Conservation (phyloP, 2,797 vertebrate species). For the Hipposideros larvatus region DNA sequence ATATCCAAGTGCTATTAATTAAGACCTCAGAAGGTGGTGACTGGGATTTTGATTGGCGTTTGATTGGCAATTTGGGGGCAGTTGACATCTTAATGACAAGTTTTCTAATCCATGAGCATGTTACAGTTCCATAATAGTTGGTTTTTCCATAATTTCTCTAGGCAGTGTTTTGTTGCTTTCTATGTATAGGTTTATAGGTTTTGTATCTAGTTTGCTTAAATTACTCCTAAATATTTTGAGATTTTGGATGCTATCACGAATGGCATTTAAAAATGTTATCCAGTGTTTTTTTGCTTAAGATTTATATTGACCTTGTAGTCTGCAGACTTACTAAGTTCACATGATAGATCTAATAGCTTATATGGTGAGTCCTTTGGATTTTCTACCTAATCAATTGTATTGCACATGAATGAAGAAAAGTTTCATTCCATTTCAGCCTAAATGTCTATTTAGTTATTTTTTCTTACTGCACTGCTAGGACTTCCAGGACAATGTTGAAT, state of each 20-base stretch:
- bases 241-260: not conserved
- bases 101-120: not conserved
- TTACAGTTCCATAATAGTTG: not conserved
- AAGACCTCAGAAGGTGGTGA: not conserved
- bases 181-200: not conserved
- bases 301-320: not conserved
- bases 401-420: constrained; percentile 24
- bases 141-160: not conserved
- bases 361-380: constrained; percentile 1
- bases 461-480: not conserved
- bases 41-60: constrained; percentile 17
- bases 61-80: not conserved
- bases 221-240: constrained; percentile 20
- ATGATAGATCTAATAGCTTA: not conserved
- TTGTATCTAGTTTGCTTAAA: constrained; percentile 33
- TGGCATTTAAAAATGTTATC: not conserved
- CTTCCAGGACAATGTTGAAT: not conserved
- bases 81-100: not conserved
- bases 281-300: not conserved
- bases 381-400: constrained; percentile 13
- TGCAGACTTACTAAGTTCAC: not conserved
- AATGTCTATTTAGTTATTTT: not conserved
- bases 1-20: not conserved
- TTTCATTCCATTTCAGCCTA: not conserved
- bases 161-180: constrained; percentile 19